phyloP scores from a whole-genome alignment of 2,113 vertebrate species.

The Arizona elegans region DNA sequence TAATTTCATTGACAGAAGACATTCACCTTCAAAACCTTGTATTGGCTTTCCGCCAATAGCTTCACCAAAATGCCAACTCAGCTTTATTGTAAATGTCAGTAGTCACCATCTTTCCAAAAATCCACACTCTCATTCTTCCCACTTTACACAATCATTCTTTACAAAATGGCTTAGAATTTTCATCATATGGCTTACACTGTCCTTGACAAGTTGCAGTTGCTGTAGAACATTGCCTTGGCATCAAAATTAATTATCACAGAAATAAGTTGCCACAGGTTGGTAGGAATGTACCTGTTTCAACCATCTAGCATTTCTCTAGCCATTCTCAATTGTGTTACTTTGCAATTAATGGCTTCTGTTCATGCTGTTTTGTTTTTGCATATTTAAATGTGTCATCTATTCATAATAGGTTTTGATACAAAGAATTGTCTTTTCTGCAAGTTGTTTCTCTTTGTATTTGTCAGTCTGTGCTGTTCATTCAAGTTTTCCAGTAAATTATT shows the following conservation, averaged over 20 bases:
- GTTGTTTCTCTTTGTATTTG: conserved; percentile 62
- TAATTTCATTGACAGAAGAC: background rate
- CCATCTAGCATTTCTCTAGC: background rate
- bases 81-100: background rate
- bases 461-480: conserved; percentile 44
- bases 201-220: background rate
- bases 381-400: conserved; percentile 51
- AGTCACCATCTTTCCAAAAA: background rate
- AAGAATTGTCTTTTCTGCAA: conserved; percentile 57
- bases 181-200: background rate
- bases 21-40: background rate
- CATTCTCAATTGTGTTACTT: background rate
- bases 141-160: background rate
- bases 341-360: background rate
- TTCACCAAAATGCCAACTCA: background rate
- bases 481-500: conserved; percentile 64
- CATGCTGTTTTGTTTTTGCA: background rate
- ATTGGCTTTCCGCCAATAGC: background rate
- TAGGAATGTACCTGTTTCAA: background rate
- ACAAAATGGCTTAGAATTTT: background rate
- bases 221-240: background rate
- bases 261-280: background rate
- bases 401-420: conserved; percentile 63
- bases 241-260: background rate
- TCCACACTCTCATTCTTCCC: background rate